These are phyloP conservation scores for Tenualosa thibaudeaui DNA, from an alignment of 2,797 vertebrate species.

Conservation along the genomic window DNA sequence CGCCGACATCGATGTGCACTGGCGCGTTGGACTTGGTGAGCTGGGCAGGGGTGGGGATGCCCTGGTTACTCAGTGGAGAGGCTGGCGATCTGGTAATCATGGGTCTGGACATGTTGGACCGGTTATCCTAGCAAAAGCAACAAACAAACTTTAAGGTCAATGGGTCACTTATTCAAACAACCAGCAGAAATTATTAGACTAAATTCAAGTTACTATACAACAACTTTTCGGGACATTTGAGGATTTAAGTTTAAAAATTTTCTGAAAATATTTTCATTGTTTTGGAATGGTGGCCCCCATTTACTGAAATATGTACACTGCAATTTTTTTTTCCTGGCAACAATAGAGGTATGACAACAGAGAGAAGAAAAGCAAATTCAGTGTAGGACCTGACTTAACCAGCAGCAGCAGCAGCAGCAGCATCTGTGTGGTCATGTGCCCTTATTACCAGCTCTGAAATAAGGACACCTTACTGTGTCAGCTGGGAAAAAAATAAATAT, in stretches of 20 bases:
- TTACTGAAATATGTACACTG: not conserved
- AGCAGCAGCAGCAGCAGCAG: not conserved
- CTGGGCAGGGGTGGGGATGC: constrained; percentile 95
- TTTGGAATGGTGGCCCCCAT: not conserved
- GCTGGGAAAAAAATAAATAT: not conserved
- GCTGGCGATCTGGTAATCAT: constrained; percentile 97
- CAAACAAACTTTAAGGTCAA: constrained; percentile 6
- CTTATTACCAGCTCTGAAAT: constrained; percentile 7
- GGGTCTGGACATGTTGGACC: constrained; percentile 98
- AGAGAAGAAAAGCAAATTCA: not conserved
- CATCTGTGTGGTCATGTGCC: not conserved
- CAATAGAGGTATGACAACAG: not conserved
- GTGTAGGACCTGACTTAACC: not conserved
- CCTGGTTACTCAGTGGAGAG: constrained; percentile 97
- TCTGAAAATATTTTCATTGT: not conserved
- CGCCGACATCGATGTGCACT: constrained; percentile 98
- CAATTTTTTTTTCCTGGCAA: not conserved
- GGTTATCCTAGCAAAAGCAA: constrained; percentile 82
- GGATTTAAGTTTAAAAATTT: too few species aligned
- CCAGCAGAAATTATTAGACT: not conserved
- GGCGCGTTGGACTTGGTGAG: constrained; percentile 98
- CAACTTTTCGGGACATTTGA: too few species aligned
- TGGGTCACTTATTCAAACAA: not conserved
- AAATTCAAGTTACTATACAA: not conserved
- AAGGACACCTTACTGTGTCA: constrained; percentile 17